Evolutionary conservation across 1,140 invertebrate genomes (phyloP).

Genomic region (Asbolus verrucosus): DNA sequence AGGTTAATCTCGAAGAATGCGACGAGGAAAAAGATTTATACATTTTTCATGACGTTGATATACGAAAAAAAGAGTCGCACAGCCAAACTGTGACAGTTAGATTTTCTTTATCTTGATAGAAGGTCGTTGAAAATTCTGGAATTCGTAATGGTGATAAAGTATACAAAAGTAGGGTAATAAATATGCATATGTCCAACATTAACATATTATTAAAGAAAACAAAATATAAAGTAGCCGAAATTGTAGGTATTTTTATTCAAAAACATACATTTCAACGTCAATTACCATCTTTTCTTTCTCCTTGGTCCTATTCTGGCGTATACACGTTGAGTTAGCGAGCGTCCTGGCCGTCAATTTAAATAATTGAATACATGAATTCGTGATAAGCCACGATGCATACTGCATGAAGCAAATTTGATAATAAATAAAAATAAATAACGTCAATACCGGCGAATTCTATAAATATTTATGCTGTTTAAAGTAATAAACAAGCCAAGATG

Average conservation of each 20-base stretch:
- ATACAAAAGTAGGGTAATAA: slow-evolving; percentile 42
- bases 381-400: slow-evolving; percentile 64
- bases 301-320: slow-evolving; percentile 47
- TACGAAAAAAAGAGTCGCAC: neutral
- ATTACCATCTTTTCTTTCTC: slow-evolving; percentile 58
- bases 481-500: slow-evolving; percentile 57
- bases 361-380: slow-evolving; percentile 66
- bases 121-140: slow-evolving; percentile 34
- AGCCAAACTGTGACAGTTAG: slow-evolving; percentile 18
- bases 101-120: slow-evolving; percentile 35
- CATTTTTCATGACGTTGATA: slow-evolving; percentile 22
- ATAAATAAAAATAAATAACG: slow-evolving; percentile 65
- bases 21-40: slow-evolving; percentile 10
- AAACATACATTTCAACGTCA: slow-evolving; percentile 59
- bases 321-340: slow-evolving; percentile 47
- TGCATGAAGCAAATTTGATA: slow-evolving; percentile 65
- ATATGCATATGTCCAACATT: slow-evolving; percentile 48
- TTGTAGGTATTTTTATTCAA: slow-evolving; percentile 56
- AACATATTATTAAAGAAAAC: slow-evolving; percentile 54
- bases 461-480: slow-evolving; percentile 63
- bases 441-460: slow-evolving; percentile 61
- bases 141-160: slow-evolving; percentile 32
- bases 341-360: slow-evolving; percentile 61
- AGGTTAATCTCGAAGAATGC: neutral
- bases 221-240: slow-evolving; percentile 53